These are phyloP conservation scores for Parapristionchus giblindavisi DNA, from an alignment of 2,888 invertebrate genomes.

Conservation along the genomic window DNA sequence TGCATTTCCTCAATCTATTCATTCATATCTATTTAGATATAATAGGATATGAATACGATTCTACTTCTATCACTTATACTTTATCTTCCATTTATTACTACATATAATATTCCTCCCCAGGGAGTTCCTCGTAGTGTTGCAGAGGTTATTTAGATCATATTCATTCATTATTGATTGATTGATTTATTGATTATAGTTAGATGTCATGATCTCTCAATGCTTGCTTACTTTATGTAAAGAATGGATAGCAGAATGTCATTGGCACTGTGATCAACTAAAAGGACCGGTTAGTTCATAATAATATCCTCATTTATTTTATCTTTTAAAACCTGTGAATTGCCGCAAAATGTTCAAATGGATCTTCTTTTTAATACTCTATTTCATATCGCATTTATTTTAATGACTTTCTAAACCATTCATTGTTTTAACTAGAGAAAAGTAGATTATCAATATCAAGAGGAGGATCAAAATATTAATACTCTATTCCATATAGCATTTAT, in stretches of 20 bases:
- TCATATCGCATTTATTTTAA: no score
- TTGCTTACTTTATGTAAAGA: slow-evolving; percentile 62
- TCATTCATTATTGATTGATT: neutral
- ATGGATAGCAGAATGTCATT: slow-evolving; percentile 65
- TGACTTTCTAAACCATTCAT: no score
- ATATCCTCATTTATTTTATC: neutral
- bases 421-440: no score
- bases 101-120: slow-evolving; percentile 54
- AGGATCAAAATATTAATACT: no score
- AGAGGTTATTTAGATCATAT: slow-evolving; percentile 42
- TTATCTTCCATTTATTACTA: slow-evolving; percentile 31
- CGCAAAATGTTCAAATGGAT: neutral
- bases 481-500: no score
- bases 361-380: no score
- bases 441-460: no score
- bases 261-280: slow-evolving; percentile 62
- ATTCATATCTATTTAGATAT: no score
- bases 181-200: slow-evolving; percentile 49
- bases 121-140: slow-evolving; percentile 48
- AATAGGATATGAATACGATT: neutral
- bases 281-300: slow-evolving; percentile 46
- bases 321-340: neutral
- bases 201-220: slow-evolving; percentile 60
- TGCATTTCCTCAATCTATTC: no score
- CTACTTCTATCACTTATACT: slow-evolving; percentile 1